Evolutionary conservation across 2,888 invertebrate genomes (phyloP), one percentile per base, ranked within the genome.

Genomic region (Helleia helle): DNA sequence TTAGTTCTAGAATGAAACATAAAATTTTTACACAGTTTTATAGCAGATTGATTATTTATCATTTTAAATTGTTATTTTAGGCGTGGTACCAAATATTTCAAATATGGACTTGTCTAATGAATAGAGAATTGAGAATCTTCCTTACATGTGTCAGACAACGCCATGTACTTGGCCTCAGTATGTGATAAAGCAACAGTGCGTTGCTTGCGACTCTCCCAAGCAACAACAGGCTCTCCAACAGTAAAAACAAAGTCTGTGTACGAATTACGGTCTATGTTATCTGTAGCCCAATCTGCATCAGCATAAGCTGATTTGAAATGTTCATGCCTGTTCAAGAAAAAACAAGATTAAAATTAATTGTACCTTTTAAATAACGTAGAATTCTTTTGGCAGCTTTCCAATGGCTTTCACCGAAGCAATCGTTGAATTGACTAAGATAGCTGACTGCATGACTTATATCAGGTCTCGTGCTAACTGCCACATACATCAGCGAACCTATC

Each of bases 341-440:
- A 1, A 26, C 12, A 13, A 52, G 13, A 7, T 41, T 8, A 30
- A 37, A 48, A 9, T 50, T 22, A 9, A 36, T 26, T 4, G 54
- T 50, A 7, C 50, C 49, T 37, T 54, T 51, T 13, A 55, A 18
- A 43, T 53, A 56, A 3, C 51, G 25, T 4, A 54, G 12, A 1
- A 54, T 41, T 8, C 52, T 37, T 17, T 55, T 54, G 2, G 52
- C 52, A 4, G 48, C 44, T 24, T 50, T 51, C 47, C 54, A 54
- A 27, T 53, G 54, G 0, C 1, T 14, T 9, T 45, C 44, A 12
- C 4, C 7, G 40, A 38, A 36, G 31, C 38, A 44, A 2, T 46
- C 37, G 34, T 54, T 53, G 30, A 54, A 54, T 14, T 53, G 53
- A 9, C 49, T 51, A 0, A 54, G 38, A 4, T 27, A 40, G 28